phyloP scores from a whole-genome alignment of 2,888 invertebrate genomes.

The Drosophila falleni region DNA sequence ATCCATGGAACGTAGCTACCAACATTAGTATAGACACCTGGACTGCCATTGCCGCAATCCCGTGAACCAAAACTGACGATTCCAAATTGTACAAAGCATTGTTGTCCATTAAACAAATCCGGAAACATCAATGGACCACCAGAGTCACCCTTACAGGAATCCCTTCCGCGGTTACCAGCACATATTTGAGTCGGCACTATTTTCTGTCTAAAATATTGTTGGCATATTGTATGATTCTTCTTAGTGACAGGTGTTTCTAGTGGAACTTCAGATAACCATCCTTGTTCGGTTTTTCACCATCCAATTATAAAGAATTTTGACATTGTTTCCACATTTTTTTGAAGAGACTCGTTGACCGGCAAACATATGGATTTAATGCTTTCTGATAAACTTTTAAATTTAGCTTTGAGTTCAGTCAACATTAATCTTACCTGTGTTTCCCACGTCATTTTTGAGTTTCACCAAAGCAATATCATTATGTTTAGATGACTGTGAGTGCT shows the following conservation, averaged over 20 bases:
- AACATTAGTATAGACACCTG: conserved; percentile 45
- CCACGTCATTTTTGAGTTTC: conserved; percentile 5
- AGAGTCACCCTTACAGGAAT: conserved; percentile 41
- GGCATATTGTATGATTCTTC: not conserved
- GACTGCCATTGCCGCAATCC: rapidly evolving
- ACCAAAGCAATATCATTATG: conserved; percentile 46
- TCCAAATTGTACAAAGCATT: conserved; percentile 30
- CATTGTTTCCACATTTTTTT: not conserved
- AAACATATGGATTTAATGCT: conserved; percentile 36
- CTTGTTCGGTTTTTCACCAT: conserved; percentile 28
- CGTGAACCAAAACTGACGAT: conserved; percentile 24
- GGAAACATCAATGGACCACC: conserved; percentile 26
- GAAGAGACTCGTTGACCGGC: conserved; percentile 31
- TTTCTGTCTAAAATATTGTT: rapidly evolving
- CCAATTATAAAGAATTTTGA: conserved; percentile 6
- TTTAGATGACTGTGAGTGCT: rapidly evolving
- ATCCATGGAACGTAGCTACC: conserved; percentile 34
- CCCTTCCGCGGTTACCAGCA: not conserved
- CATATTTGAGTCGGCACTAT: conserved; percentile 27
- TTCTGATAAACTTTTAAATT: not conserved
- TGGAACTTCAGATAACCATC: rapidly evolving
- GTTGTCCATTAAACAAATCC: not conserved
- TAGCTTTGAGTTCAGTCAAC: not conserved
- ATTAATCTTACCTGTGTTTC: not conserved
- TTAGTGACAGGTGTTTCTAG: not conserved